Evolutionary conservation across 2,113 vertebrate genomes (phyloP), one percentile per base, ranked within the genome.

Genomic region (Oryzias curvinotus): DNA sequence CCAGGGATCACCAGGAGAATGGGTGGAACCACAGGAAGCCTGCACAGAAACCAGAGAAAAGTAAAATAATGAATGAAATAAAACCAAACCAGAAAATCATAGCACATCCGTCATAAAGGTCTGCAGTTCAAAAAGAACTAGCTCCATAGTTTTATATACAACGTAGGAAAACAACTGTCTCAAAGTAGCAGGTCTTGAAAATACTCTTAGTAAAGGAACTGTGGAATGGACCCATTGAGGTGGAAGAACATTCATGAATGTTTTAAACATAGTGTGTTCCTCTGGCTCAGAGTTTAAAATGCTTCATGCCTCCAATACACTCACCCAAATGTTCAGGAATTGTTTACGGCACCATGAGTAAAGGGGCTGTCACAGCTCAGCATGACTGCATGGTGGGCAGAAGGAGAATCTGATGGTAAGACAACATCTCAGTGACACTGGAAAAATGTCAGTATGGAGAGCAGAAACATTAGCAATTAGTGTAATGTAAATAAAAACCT

Each of bases 221-320:
- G 5, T 52, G 50, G 23, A 45, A 23, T 1, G 0, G 36, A 68
- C 15, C 30, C 73, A 68, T 10, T 41, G 84, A 74, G 67, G 70
- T 80, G 85, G 84, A 89, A 87, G 64, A 46, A 36, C 71, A 78
- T 53, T 77, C 86, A 88, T 89, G 59, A 86, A 89, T 87, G 79
- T 86, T 87, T 89, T 50, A 86, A 79, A 83, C 66, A 16, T 49
- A 55, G 65, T 43, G 62, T 63, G 55, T 77, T 69, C 46, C 59
- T 67, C 49, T 8, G 30, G 77, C 74, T 72, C 44, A 57, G 65
- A 68, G 66, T 45, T 49, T 64, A 69, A 54, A 77, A 85, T 84
- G 76, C 68, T 80, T 81, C 56, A 58, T 36, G 70, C 82, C 70
- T 80, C 61, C 86, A 84, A 89, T 84, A 84, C 80, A 71, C 59